These are phyloP conservation scores for Helicoverpa armigera DNA, from an alignment of 1,140 invertebrate species.

Conservation along the genomic window DNA sequence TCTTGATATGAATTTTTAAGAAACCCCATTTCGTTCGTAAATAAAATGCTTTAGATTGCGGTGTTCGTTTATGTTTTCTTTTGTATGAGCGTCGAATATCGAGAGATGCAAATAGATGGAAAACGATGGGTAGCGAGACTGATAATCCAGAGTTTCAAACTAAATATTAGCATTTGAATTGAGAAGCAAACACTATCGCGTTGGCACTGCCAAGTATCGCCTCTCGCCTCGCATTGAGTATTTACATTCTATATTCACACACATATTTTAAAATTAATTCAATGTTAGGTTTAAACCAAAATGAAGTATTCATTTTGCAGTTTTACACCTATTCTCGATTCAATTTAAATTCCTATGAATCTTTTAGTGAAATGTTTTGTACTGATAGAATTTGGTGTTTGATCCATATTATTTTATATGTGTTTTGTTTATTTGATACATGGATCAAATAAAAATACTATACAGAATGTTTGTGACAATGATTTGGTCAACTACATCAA, in stretches of 20 bases:
- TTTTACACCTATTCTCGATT: background rate
- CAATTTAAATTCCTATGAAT: background rate
- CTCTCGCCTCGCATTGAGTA: constrained; percentile 56
- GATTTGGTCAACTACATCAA: no score
- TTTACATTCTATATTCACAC: constrained; percentile 56
- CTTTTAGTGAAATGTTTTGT: background rate
- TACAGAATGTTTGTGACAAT: no score
- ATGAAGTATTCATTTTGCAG: constrained; percentile 2
- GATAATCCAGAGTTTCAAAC: constrained; percentile 56
- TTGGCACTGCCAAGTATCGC: constrained; percentile 54
- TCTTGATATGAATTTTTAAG: constrained; percentile 13
- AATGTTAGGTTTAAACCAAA: constrained; percentile 9
- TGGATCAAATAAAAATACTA: no score
- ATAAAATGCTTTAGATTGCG: background rate
- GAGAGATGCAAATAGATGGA: constrained; percentile 52
- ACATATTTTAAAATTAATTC: constrained; percentile 50
- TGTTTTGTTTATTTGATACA: no score
- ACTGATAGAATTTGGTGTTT: no score
- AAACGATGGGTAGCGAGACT: constrained; percentile 51
- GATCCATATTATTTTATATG: no score
- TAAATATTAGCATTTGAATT: constrained; percentile 63
- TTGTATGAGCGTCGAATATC: constrained; percentile 31
- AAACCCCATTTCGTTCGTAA: background rate
- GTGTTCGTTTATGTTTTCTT: background rate
- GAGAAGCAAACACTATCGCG: constrained; percentile 62